phyloP scores from a whole-genome alignment of 2,113 vertebrate species.

The Melierax canorus region DNA sequence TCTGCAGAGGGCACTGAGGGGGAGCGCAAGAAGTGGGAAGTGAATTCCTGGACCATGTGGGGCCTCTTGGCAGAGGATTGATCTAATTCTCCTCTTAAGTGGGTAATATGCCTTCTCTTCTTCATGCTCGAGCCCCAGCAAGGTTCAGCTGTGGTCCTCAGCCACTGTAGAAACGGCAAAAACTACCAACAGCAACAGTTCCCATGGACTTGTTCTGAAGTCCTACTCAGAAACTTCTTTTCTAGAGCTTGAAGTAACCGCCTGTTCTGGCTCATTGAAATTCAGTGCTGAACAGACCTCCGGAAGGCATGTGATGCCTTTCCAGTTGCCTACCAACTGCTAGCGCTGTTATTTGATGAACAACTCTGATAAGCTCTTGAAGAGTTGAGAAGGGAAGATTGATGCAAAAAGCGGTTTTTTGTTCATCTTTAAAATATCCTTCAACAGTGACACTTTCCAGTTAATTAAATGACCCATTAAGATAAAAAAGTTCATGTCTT shows the following conservation, averaged over 20 bases:
- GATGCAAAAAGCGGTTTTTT: neutral
- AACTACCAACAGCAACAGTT: accelerated
- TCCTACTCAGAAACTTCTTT: neutral
- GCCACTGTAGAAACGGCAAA: accelerated
- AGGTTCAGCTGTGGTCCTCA: neutral
- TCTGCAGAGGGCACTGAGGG: neutral
- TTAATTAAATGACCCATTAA: neutral
- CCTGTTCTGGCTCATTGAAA: neutral
- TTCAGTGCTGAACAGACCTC: neutral
- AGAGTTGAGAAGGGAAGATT: accelerated
- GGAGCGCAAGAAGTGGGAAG: neutral
- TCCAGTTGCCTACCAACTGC: neutral
- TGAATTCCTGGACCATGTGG: neutral
- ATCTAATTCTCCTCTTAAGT: neutral
- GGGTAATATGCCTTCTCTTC: accelerated
- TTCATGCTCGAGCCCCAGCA: accelerated
- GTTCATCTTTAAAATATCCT: neutral
- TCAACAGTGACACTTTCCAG: neutral
- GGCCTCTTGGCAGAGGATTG: neutral
- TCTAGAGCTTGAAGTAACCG: neutral
- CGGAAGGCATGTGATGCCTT: accelerated
- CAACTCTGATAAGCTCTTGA: accelerated
- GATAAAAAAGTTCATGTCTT: neutral
- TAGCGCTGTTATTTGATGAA: neutral
- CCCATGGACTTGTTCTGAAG: neutral